Evolutionary conservation across 1,140 invertebrate species (phyloP).

Genomic region (Apis cerana): DNA sequence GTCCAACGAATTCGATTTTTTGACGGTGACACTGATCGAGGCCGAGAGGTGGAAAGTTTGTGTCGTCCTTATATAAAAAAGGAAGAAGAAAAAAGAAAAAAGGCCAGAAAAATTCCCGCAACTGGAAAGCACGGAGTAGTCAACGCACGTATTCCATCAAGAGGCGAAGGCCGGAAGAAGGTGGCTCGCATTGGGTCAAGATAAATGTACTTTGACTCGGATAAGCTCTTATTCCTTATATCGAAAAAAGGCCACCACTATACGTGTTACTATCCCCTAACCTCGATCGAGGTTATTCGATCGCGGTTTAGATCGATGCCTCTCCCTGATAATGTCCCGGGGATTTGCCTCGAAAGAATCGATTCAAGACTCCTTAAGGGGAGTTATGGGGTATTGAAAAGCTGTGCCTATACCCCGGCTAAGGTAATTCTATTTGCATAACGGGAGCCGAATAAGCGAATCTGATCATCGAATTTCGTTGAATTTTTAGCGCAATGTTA

Average conservation of each 20-base stretch:
- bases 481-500: background rate
- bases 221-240: conserved; percentile 56
- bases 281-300: conserved; percentile 57
- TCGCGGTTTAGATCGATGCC: conserved; percentile 60
- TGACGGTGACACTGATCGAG: conserved; percentile 32
- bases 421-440: conserved; percentile 42
- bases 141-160: conserved; percentile 70
- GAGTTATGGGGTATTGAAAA: conserved; percentile 38
- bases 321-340: conserved; percentile 41
- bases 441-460: background rate
- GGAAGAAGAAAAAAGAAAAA: too few relatives aligned
- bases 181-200: conserved; percentile 41
- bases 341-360: conserved; percentile 35
- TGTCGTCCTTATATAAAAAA: conserved; percentile 43
- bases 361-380: conserved; percentile 36
- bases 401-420: background rate
- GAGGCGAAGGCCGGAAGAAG: conserved; percentile 53
- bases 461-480: background rate
- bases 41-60: conserved; percentile 27
- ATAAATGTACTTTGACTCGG: conserved; percentile 65
- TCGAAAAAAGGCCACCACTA: background rate
- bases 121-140: conserved; percentile 35
- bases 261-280: conserved; percentile 50
- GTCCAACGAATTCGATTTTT: conserved; percentile 34
- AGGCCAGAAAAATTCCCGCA: background rate